phyloP scores from a whole-genome alignment of 2,888 invertebrate species.

The Didymodactylos carnosus region DNA sequence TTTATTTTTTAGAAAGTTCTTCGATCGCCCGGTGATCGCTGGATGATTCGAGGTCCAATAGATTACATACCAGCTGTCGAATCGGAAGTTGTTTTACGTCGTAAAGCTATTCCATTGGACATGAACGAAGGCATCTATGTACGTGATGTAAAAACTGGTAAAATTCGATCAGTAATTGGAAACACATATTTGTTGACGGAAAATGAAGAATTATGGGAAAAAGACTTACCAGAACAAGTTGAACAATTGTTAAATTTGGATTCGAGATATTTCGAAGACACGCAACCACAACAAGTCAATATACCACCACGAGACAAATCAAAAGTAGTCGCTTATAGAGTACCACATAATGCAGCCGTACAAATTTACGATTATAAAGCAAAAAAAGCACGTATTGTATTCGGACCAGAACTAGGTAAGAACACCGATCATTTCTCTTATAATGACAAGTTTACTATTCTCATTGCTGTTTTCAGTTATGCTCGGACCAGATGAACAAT shows the following conservation, averaged over 20 bases:
- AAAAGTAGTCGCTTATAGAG: conserved; percentile 34
- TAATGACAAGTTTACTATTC: too few species aligned
- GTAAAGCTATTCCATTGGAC: conserved; percentile 37
- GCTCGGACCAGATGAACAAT: conserved; percentile 39
- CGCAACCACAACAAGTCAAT: neutral
- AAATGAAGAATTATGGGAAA: conserved; percentile 34
- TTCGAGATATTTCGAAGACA: neutral
- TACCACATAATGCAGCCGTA: conserved; percentile 39
- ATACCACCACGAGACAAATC: conserved; percentile 26
- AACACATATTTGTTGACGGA: conserved; percentile 39
- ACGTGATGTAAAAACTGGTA: conserved; percentile 29
- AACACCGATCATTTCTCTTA: too few species aligned
- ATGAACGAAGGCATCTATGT: conserved; percentile 40
- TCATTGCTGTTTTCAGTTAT: too few species aligned
- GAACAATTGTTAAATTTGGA: conserved; percentile 6
- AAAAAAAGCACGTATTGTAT: conserved; percentile 36
- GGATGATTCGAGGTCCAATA: conserved; percentile 38
- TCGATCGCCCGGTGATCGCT: conserved; percentile 36
- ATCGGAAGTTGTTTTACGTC: conserved; percentile 35
- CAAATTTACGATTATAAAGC: conserved; percentile 40
- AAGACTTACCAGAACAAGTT: conserved; percentile 33
- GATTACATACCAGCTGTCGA: conserved; percentile 39
- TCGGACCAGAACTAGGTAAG: conserved; percentile 39
- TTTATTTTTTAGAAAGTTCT: conserved; percentile 19
- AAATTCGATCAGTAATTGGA: conserved; percentile 36